Evolutionary conservation across 2,797 vertebrate genomes (phyloP).

Genomic region (Falco naumanni): DNA sequence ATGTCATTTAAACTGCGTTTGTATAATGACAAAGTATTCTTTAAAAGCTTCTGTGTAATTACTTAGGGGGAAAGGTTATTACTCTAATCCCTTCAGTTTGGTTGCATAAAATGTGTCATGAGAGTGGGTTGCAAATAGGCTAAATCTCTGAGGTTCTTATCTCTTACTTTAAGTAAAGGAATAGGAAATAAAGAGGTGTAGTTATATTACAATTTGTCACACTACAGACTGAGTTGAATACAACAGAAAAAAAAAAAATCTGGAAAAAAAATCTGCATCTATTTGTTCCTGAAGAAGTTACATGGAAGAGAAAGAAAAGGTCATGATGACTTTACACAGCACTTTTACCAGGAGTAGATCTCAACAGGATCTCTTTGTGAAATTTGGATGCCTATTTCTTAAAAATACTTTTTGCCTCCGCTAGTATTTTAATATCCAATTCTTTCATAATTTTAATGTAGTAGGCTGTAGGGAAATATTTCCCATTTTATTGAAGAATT

Average conservation of each 20-base stretch:
- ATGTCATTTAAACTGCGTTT: slow-evolving; percentile 14
- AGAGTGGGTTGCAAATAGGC: neutral
- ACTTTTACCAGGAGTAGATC: neutral
- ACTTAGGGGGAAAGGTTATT: slow-evolving; percentile 9
- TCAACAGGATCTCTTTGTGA: neutral
- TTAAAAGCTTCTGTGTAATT: slow-evolving; percentile 16
- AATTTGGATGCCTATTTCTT: neutral
- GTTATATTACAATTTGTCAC: neutral
- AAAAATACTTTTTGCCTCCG: neutral
- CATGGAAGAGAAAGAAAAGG: neutral
- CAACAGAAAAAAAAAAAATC: neutral
- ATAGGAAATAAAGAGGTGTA: neutral
- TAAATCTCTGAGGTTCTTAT: neutral
- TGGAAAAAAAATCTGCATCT: neutral
- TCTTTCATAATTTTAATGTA: neutral
- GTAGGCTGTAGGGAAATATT: neutral
- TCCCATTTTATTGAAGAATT: neutral
- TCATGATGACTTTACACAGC: neutral
- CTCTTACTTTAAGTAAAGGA: neutral
- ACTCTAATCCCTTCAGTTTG: slow-evolving; percentile 6
- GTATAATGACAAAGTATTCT: neutral
- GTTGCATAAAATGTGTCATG: neutral
- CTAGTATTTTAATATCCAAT: neutral
- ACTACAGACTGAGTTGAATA: neutral
- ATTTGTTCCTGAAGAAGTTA: neutral